Conservation (phyloP, 2,888 invertebrate species). For the Lysandra bellargus region DNA sequence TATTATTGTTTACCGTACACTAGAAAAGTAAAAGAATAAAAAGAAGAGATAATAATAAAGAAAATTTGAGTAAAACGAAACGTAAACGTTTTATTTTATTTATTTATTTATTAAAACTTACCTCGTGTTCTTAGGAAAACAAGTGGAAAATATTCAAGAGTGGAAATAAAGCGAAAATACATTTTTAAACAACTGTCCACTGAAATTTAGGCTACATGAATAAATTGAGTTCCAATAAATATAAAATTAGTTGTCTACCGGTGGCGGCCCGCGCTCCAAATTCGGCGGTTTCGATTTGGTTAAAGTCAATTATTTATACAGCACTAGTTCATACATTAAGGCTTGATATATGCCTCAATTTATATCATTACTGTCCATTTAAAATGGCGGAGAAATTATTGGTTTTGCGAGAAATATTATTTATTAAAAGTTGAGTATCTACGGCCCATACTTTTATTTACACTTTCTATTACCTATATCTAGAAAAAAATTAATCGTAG, state of each 20-base stretch:
- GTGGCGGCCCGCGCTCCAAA: not conserved
- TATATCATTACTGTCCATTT: no score
- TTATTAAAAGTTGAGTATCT: no score
- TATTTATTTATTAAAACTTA: not conserved
- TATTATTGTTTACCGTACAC: no score
- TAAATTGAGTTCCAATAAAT: constrained; percentile 6
- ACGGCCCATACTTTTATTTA: no score
- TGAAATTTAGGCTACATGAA: not conserved
- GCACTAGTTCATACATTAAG: not conserved
- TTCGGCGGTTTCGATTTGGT: not conserved
- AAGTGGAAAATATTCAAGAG: not conserved
- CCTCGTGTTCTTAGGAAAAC: not conserved
- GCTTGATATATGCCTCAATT: not conserved
- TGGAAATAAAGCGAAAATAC: not conserved
- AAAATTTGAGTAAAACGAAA: not conserved
- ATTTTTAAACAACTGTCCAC: not conserved
- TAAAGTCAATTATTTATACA: not conserved
- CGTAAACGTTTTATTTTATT: no score
- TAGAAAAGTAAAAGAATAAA: no score
- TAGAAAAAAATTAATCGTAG: not conserved
- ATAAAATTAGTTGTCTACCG: constrained; percentile 3
- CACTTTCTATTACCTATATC: no score
- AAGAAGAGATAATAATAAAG: no score
- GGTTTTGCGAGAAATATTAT: no score
- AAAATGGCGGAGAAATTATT: no score